Evolutionary conservation across 2,888 invertebrate genomes (phyloP), one percentile per base, ranked within the genome.

Genomic region (Taphrorychus bicolor): DNA sequence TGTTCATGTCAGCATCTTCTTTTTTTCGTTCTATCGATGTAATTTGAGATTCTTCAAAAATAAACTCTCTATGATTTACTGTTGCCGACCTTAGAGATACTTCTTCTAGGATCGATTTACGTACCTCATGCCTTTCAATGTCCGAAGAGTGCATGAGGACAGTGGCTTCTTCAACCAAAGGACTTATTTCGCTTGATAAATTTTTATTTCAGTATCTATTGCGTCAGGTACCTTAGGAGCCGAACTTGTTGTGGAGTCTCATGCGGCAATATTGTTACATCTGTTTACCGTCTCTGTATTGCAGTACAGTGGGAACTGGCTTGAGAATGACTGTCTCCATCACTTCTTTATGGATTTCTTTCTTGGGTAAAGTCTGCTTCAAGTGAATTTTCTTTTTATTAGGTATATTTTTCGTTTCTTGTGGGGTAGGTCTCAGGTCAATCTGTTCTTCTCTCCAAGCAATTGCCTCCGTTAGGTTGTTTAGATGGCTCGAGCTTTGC

Each of bases 381-480:
- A 87, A 75, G 40, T 77, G 80, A 19, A 87, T 86, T 90, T 49
- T 58, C 57, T 21, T 32, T 51, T 73, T 74, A 70, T 71, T 73
- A 22, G 62, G 52, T 84, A 84, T 84, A 60, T 87, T 85, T 71
- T 81, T 81, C 73, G 80, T 82, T 68, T 83, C 78, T 16, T 73
- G 74, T 60, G 76, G 79, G 1, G 83, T 76, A 69, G 78, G 81
- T 70, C 86, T 88, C 14, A 87, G 75, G 40, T 77, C 80, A 19
- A 87, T 82, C 66, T 85, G 84, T 80, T 91, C 88, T 76, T 90
- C 86, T 9, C 86, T 91, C 87, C 87, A 87, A n/a, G 87, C 85
- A 70, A 74, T 17, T 59, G 69, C 66, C 67, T 74, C 70, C 61
- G n/a, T 73, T 60, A 59, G 85, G 63, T 87, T 66, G 61, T 24